phyloP scores from a whole-genome alignment of 2,113 vertebrate genomes.

The Gambusia holbrooki region DNA sequence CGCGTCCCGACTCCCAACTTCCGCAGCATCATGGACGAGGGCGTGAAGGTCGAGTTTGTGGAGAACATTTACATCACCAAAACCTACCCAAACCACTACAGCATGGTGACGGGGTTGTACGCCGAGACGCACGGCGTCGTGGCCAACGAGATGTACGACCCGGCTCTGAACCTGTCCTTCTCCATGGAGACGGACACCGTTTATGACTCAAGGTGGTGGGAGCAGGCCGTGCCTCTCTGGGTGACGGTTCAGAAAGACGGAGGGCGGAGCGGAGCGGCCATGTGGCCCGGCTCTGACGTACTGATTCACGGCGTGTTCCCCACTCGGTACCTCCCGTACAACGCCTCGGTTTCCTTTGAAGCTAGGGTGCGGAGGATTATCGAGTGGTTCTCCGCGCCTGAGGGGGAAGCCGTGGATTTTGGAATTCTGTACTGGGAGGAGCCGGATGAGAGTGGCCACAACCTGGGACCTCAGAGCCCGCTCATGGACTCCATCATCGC shows the following conservation, averaged over 20 bases:
- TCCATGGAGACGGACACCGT: slow-evolving; percentile 83
- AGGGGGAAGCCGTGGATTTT: slow-evolving; percentile 85
- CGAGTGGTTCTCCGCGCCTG: slow-evolving; percentile 84
- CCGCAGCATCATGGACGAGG: slow-evolving; percentile 77
- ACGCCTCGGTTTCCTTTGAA: slow-evolving; percentile 86
- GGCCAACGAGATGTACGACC: slow-evolving; percentile 92
- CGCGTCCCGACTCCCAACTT: slow-evolving; percentile 85
- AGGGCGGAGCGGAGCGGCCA: slow-evolving; percentile 84
- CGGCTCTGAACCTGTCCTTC: slow-evolving; percentile 84
- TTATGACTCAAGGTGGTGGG: slow-evolving; percentile 89
- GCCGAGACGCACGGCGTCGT: slow-evolving; percentile 89
- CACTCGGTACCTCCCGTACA: slow-evolving; percentile 84
- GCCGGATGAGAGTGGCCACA: slow-evolving; percentile 87
- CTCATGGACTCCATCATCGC: slow-evolving; percentile 83
- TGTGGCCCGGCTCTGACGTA: slow-evolving; percentile 94
- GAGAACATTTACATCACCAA: slow-evolving; percentile 89
- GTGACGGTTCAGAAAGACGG: slow-evolving; percentile 88
- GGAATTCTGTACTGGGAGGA: slow-evolving; percentile 94
- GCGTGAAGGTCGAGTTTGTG: slow-evolving; percentile 84
- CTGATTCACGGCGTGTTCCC: slow-evolving; percentile 84
- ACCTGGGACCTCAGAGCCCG: slow-evolving; percentile 85
- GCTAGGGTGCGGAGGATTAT: slow-evolving; percentile 83
- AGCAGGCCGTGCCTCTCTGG: slow-evolving; percentile 89
- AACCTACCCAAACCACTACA: slow-evolving; percentile 92
- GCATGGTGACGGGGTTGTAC: slow-evolving; percentile 89